phyloP scores from a whole-genome alignment of 2,797 vertebrate genomes.

The Myoxocephalus aenaeus region DNA sequence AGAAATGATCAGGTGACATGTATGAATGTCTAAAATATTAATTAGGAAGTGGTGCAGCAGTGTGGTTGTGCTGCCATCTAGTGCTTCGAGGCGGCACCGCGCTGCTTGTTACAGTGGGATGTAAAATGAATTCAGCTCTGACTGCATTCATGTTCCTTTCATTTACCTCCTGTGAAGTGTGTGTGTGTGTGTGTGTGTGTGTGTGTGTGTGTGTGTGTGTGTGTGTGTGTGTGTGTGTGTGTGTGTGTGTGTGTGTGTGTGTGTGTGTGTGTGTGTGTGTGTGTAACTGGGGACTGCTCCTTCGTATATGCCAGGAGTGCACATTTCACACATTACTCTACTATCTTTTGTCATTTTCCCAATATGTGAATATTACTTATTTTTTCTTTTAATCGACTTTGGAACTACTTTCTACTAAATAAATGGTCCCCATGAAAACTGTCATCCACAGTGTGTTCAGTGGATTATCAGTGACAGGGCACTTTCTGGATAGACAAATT shows the following conservation, averaged over 20 bases:
- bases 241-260: too few species aligned
- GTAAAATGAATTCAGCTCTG: conserved; percentile 40
- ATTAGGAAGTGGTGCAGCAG: conserved; percentile 16
- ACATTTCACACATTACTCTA: conserved; percentile 23
- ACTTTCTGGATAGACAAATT: conserved; percentile 1
- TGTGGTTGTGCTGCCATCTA: conserved; percentile 77
- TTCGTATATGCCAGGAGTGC: conserved; percentile 32
- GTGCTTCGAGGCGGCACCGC: conserved; percentile 42
- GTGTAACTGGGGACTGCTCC: too few species aligned
- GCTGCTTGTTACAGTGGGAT: conserved; percentile 6
- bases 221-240: neutral
- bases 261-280: too few species aligned
- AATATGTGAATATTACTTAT: neutral
- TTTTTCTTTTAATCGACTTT: neutral
- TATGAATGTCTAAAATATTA: conserved; percentile 43
- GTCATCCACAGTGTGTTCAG: neutral
- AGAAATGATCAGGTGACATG: conserved; percentile 47
- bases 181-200: conserved; percentile 21
- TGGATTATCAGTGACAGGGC: neutral
- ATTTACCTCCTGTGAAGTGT: conserved; percentile 41
- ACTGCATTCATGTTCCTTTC: conserved; percentile 53
- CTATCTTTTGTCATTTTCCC: neutral
- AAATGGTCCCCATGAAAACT: neutral
- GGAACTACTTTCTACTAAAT: neutral
- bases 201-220: conserved; percentile 16